A percentile compares a stretch with the other conserved stretches of the same genome.
phyloP scores from a whole-genome alignment of 2,888 invertebrate genomes.

The Myopa tessellatipennis region DNA sequence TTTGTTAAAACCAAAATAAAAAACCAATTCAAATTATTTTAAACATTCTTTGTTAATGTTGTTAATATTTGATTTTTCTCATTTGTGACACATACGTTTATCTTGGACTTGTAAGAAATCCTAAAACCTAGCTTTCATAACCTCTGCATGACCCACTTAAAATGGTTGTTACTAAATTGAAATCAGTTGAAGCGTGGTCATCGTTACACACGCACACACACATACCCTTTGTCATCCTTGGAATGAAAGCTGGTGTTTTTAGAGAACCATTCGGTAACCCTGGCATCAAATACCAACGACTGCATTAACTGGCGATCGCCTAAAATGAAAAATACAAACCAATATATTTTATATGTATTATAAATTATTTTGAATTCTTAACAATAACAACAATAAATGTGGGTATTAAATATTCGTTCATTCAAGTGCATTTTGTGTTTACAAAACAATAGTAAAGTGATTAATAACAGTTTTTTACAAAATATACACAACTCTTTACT shows the following conservation, averaged over 20 bases:
- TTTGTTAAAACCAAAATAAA: no score
- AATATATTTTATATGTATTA: no score
- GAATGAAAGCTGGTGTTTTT: slow-evolving; percentile 79
- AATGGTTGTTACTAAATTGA: not conserved
- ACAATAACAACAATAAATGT: no score
- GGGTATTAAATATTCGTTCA: not conserved
- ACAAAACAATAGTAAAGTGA: slow-evolving; percentile 19
- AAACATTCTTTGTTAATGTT: no score
- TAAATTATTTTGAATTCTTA: not conserved
- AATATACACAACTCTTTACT: slow-evolving; percentile 17
- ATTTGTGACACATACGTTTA: not conserved
- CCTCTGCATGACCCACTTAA: slow-evolving; percentile 6
- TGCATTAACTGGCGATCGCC: slow-evolving; percentile 88
- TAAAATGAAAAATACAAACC: slow-evolving; percentile 56
- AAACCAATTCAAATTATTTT: no score
- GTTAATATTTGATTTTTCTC: no score
- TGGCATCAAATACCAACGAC: slow-evolving; percentile 87
- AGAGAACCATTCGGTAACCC: slow-evolving; percentile 88
- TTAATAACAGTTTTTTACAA: not conserved
- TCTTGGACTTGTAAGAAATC: not conserved
- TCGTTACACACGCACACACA: slow-evolving; percentile 13
- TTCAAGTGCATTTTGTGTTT: slow-evolving; percentile 28
- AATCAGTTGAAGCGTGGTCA: not conserved
- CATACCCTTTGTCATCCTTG: slow-evolving; percentile 80
- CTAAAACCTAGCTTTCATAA: not conserved